phyloP scores from a whole-genome alignment of 2,888 invertebrate genomes.

The Spisula solida region DNA sequence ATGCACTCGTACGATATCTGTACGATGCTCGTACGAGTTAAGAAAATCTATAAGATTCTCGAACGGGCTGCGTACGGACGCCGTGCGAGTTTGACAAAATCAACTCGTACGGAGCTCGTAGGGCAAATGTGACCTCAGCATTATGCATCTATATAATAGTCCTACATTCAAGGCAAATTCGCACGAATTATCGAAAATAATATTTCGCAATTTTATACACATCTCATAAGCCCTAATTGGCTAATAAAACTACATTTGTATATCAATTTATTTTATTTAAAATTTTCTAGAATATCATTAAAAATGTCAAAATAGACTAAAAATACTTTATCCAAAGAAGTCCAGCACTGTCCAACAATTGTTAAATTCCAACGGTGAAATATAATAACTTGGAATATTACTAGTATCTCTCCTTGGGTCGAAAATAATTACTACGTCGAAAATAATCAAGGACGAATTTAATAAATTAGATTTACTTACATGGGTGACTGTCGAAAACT shows the following conservation, averaged over 20 bases:
- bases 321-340: background rate
- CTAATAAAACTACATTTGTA: background rate
- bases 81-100: too few relatives aligned
- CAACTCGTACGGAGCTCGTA: too few relatives aligned
- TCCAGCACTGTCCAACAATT: background rate
- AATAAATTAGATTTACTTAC: constrained; percentile 14
- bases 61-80: too few relatives aligned
- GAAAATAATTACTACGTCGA: background rate
- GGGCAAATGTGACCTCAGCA: too few relatives aligned
- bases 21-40: too few relatives aligned
- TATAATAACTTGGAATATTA: background rate
- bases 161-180: too few relatives aligned
- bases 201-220: background rate
- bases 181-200: background rate
- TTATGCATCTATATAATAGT: too few relatives aligned
- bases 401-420: background rate
- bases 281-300: background rate
- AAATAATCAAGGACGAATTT: background rate
- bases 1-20: too few relatives aligned
- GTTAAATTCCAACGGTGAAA: background rate
- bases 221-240: background rate
- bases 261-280: background rate
- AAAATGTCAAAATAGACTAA: background rate
- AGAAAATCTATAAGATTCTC: too few relatives aligned
- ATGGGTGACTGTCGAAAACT: constrained; percentile 38